These are phyloP conservation scores for Channa striata DNA, from an alignment of 2,797 vertebrate genomes.

Conservation along the genomic window DNA sequence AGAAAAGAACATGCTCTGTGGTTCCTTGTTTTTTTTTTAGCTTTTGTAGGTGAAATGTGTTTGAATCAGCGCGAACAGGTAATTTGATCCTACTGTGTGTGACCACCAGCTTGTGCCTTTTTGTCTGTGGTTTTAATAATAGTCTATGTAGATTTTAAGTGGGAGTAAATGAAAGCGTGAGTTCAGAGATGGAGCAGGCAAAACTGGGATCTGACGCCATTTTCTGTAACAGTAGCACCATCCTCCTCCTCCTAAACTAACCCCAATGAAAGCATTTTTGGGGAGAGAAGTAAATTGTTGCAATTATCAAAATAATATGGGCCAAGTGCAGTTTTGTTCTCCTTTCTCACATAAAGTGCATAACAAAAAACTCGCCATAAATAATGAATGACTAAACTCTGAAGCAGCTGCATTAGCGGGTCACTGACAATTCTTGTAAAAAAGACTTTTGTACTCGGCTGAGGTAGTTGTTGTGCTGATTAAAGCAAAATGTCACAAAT, in stretches of 20 bases:
- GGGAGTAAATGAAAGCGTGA: constrained; percentile 20
- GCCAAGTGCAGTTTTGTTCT: not conserved
- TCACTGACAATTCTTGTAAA: not conserved
- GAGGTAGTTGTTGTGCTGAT: no score
- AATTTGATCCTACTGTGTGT: not conserved
- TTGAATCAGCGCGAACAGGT: not conserved
- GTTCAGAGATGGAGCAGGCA: constrained; percentile 12
- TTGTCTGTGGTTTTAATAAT: constrained; percentile 16
- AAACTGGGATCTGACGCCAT: not conserved
- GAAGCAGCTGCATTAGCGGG: not conserved
- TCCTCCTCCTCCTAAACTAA: not conserved
- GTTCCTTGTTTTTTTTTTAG: not conserved
- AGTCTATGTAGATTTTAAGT: constrained; percentile 13
- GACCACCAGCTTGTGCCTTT: not conserved
- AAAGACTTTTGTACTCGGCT: no score
- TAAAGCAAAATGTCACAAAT: no score
- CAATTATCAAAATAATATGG: constrained; percentile 32
- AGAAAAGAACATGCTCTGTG: not conserved
- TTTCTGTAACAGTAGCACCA: constrained; percentile 10
- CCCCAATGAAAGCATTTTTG: constrained; percentile 27
- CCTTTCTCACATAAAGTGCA: not conserved
- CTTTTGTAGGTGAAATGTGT: constrained; percentile 1
- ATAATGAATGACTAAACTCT: not conserved
- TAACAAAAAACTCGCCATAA: not conserved
- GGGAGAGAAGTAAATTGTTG: constrained; percentile 31